Conservation (phyloP, 2,888 invertebrate genomes). For the Subacronicta megacephala region DNA sequence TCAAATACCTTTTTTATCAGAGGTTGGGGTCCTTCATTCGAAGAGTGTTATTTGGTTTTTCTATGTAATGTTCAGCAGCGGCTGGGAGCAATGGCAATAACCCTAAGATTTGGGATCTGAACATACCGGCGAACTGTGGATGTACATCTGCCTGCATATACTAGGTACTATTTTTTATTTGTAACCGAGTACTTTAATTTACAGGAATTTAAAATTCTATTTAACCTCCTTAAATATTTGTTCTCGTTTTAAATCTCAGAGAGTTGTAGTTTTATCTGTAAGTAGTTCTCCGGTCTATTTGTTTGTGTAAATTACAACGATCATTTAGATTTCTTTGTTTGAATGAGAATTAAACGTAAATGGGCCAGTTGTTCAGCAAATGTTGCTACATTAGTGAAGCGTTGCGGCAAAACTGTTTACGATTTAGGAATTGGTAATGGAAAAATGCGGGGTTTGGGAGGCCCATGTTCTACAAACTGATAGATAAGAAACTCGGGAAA, state of each 20-base stretch:
- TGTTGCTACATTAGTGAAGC: constrained; percentile 34
- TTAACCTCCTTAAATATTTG: background rate
- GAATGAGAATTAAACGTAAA: constrained; percentile 30
- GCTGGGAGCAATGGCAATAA: no score
- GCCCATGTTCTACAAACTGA: background rate
- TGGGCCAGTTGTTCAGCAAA: constrained; percentile 30
- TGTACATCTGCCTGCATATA: no score
- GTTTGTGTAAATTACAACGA: constrained; percentile 26
- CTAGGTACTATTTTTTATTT: no score
- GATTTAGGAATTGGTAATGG: background rate
- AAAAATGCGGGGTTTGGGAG: background rate
- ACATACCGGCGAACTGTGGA: no score
- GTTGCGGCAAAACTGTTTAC: constrained; percentile 17
- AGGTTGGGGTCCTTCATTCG: no score
- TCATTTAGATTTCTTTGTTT: constrained; percentile 41
- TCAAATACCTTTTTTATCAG: no score
- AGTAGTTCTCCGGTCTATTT: constrained; percentile 11
- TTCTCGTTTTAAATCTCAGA: constrained; percentile 5
- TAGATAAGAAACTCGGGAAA: no score
- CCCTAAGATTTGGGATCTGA: no score
- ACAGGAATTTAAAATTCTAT: no score
- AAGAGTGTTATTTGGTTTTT: no score
- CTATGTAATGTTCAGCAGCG: no score
- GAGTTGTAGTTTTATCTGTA: background rate
- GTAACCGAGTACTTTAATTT: no score